These are phyloP conservation scores for Indicator indicator DNA, from an alignment of 2,113 vertebrate genomes.

Conservation along the genomic window DNA sequence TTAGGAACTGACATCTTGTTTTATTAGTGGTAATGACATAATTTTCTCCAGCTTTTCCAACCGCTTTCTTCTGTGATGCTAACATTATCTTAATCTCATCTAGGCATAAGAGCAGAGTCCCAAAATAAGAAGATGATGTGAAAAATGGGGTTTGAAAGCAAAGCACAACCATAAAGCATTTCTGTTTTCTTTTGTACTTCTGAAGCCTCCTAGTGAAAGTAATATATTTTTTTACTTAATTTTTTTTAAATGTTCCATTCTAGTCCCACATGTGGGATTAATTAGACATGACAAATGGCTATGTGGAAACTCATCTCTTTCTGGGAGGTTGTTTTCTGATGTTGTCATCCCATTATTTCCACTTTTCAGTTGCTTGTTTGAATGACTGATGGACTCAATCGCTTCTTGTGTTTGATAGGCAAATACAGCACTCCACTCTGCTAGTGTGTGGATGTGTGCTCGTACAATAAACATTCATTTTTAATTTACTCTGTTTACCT, in stretches of 20 bases:
- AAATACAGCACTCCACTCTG: slow-evolving; percentile 57
- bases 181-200: slow-evolving; percentile 52
- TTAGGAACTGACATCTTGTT: slow-evolving; percentile 64
- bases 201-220: slow-evolving; percentile 60
- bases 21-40: slow-evolving; percentile 41
- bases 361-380: slow-evolving; percentile 71
- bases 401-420: slow-evolving; percentile 66
- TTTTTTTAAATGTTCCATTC: slow-evolving; percentile 42
- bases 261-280: slow-evolving; percentile 72
- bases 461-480: slow-evolving; percentile 79
- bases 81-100: neutral
- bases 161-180: slow-evolving; percentile 1
- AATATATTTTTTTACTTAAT: slow-evolving; percentile 49
- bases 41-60: slow-evolving; percentile 45
- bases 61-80: neutral
- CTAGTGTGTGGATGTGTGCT: slow-evolving; percentile 41
- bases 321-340: slow-evolving; percentile 69
- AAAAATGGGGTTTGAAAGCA: slow-evolving; percentile 7
- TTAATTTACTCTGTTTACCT: slow-evolving; percentile 85
- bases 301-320: slow-evolving; percentile 62
- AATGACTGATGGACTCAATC: slow-evolving; percentile 61
- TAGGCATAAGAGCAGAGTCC: neutral
- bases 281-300: slow-evolving; percentile 74
- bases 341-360: slow-evolving; percentile 70
- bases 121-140: neutral